Percentiles rank a stretch among this genome's conserved stretches.
Evolutionary conservation across 2,113 vertebrate species (phyloP).

Genomic region (Cyprinus carpio): DNA sequence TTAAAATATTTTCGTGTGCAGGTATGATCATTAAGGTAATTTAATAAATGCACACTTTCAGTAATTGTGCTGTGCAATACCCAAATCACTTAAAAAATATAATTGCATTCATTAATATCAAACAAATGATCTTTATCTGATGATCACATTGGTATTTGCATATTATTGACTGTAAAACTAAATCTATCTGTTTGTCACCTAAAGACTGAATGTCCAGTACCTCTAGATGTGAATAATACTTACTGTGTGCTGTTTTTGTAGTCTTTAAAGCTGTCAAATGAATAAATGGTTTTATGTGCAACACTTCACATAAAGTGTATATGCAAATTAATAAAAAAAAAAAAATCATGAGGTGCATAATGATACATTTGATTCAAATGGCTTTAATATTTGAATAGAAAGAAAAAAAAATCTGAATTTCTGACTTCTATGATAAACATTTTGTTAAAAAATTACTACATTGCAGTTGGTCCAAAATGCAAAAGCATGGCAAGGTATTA

Average conservation of each 20-base stretch:
- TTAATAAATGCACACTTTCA: neutral
- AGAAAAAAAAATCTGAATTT: too few relatives aligned
- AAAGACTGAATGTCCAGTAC: neutral
- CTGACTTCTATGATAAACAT: too few relatives aligned
- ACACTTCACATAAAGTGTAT: neutral
- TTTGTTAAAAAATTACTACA: too few relatives aligned
- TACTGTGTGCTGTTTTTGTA: neutral
- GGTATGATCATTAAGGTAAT: neutral
- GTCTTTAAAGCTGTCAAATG: neutral
- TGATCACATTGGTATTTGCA: neutral
- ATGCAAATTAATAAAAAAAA: neutral
- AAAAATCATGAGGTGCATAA: neutral
- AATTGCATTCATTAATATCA: neutral
- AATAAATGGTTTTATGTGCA: too few relatives aligned
- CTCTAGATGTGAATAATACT: neutral
- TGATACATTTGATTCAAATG: too few relatives aligned
- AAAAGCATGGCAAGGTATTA: too few relatives aligned
- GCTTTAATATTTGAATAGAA: too few relatives aligned
- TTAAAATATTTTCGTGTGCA: neutral
- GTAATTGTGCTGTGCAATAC: neutral
- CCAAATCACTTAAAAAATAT: neutral
- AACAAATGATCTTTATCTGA: neutral
- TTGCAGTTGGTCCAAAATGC: too few relatives aligned
- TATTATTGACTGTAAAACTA: neutral
- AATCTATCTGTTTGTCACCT: neutral